Evolutionary conservation across 1,140 invertebrate genomes (phyloP).

Genomic region (Dufourea novaeangliae): DNA sequence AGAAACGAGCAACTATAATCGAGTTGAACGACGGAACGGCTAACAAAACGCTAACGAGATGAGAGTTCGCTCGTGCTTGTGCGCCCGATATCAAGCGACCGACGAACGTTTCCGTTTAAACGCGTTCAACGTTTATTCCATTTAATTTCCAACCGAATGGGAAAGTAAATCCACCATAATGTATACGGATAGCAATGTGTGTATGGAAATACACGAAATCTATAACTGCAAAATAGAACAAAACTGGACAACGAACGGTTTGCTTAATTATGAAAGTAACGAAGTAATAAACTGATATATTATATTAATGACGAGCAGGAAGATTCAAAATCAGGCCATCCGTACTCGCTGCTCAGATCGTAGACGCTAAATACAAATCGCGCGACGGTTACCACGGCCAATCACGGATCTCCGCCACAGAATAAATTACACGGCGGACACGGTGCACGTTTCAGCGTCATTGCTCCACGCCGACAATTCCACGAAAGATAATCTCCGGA

Average conservation of each 20-base stretch:
- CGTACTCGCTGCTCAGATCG: background rate
- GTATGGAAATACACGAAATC: too few relatives aligned
- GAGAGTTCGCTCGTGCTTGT: background rate
- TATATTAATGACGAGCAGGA: too few relatives aligned
- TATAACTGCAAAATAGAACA: too few relatives aligned
- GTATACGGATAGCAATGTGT: too few relatives aligned
- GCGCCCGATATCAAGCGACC: background rate
- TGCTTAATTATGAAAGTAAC: too few relatives aligned
- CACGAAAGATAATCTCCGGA: conserved; percentile 1
- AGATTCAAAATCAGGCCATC: background rate
- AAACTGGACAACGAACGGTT: too few relatives aligned
- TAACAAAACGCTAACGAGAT: conserved; percentile 34
- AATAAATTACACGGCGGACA: background rate
- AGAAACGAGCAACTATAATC: conserved; percentile 31
- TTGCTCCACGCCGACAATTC: conserved; percentile 1
- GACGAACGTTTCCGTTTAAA: background rate
- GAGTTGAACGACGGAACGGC: conserved; percentile 33
- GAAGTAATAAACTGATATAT: too few relatives aligned
- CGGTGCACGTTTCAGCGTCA: background rate
- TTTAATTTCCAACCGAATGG: conserved; percentile 10
- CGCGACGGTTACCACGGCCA: background rate
- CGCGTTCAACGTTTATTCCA: conserved; percentile 9
- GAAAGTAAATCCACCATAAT: background rate
- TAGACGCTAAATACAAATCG: conserved; percentile 3
- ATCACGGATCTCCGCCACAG: background rate